These are phyloP conservation scores for Acheta domesticus DNA, from an alignment of 2,888 invertebrate species.

Conservation along the genomic window DNA sequence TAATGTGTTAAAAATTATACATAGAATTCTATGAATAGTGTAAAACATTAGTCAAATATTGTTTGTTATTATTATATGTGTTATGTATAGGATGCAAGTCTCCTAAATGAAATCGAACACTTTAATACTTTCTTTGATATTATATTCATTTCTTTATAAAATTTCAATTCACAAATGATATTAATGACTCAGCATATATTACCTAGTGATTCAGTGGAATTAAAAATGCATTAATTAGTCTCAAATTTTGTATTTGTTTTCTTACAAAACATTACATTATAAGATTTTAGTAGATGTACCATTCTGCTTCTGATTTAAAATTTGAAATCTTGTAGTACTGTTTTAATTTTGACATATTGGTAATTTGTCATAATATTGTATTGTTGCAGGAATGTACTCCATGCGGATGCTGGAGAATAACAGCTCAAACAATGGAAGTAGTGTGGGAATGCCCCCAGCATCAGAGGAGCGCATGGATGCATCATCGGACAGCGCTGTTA, in stretches of 20 bases:
- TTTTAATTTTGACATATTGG: background rate
- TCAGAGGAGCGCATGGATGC: constrained; percentile 59
- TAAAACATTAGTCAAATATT: too few relatives aligned
- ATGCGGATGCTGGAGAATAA: constrained; percentile 76
- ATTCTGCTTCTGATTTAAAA: background rate
- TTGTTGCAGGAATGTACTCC: constrained; percentile 71
- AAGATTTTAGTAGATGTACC: background rate
- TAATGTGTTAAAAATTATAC: too few relatives aligned
- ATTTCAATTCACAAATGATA: background rate
- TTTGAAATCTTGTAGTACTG: background rate
- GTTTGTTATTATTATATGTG: too few relatives aligned
- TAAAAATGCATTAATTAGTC: background rate
- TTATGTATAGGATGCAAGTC: too few relatives aligned
- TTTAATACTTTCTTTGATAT: background rate
- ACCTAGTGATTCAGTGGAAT: background rate
- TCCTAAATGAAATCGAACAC: too few relatives aligned
- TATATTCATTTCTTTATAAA: background rate
- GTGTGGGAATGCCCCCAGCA: constrained; percentile 28
- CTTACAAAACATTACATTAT: background rate
- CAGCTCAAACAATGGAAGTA: constrained; percentile 38
- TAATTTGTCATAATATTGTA: background rate
- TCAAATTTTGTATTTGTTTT: background rate
- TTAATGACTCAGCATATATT: background rate
- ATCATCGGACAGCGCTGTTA: constrained; percentile 86
- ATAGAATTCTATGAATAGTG: too few relatives aligned